Evolutionary conservation across 2,888 invertebrate genomes (phyloP).

Genomic region (Drosophila emarginata): DNA sequence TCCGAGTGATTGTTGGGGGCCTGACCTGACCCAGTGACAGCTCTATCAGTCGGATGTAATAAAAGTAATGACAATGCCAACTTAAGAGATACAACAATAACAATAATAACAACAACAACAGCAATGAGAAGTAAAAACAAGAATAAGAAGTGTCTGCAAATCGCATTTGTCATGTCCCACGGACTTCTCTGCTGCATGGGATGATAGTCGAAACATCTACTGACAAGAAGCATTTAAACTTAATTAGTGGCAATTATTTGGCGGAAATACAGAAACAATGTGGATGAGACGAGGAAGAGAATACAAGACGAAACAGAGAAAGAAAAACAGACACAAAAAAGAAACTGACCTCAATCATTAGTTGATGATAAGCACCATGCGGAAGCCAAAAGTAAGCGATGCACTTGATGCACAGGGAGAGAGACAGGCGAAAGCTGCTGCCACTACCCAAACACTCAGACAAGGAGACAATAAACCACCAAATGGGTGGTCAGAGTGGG

Average conservation of each 20-base stretch:
- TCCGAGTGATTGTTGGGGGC: not conserved
- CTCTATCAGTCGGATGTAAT: constrained; percentile 12
- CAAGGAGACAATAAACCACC: constrained; percentile 49
- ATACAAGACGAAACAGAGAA: constrained; percentile 3
- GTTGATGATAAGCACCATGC: constrained; percentile 60
- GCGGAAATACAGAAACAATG: constrained; percentile 12
- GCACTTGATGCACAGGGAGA: constrained; percentile 19
- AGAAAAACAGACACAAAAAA: constrained; percentile 7
- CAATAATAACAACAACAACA: not conserved
- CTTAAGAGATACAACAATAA: constrained; percentile 9
- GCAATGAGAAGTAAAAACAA: not conserved
- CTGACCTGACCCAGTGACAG: not conserved
- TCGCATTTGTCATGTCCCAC: constrained; percentile 58
- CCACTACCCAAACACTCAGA: constrained; percentile 16
- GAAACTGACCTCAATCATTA: constrained; percentile 71
- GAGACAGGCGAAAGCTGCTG: constrained; percentile 45
- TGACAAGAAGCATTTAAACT: constrained; percentile 49
- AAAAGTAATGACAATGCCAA: constrained; percentile 16
- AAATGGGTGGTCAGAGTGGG: not conserved
- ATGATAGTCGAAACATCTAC: constrained; percentile 7
- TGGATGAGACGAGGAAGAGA: not conserved
- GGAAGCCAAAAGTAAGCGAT: constrained; percentile 40
- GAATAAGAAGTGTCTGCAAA: constrained; percentile 48
- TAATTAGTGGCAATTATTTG: constrained; percentile 69
- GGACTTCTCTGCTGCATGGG: constrained; percentile 11